Evolutionary conservation across 1,140 invertebrate species (phyloP).

Genomic region (Pogonomyrmex barbatus): DNA sequence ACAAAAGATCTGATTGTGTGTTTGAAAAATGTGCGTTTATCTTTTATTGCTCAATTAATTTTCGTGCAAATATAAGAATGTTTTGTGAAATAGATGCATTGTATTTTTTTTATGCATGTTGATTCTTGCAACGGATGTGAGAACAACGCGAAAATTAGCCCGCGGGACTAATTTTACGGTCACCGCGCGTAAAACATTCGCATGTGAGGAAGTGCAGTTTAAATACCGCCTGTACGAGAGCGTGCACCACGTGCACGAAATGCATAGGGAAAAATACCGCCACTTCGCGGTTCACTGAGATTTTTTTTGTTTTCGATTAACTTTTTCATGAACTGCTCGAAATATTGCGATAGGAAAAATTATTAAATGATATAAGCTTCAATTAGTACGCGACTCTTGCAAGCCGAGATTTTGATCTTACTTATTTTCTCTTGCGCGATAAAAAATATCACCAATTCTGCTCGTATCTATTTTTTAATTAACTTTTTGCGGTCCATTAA

Average conservation of each 20-base stretch:
- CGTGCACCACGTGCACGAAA: slow-evolving; percentile 49
- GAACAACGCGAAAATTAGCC: slow-evolving; percentile 70
- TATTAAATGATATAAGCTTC: neutral
- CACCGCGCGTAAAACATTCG: slow-evolving; percentile 35
- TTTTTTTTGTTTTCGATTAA: slow-evolving; percentile 64
- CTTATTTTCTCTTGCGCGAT: neutral
- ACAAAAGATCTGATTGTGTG: neutral
- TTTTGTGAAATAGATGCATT: neutral
- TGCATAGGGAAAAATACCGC: slow-evolving; percentile 59
- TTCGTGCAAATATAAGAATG: slow-evolving; percentile 19
- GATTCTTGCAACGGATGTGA: slow-evolving; percentile 20
- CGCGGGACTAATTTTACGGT: slow-evolving; percentile 69
- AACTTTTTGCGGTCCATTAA: slow-evolving; percentile 69
- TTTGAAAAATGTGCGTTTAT: neutral
- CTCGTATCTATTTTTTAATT: slow-evolving; percentile 69
- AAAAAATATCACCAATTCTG: slow-evolving; percentile 43
- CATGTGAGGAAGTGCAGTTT: slow-evolving; percentile 58
- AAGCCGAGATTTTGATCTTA: neutral
- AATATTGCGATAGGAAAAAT: neutral
- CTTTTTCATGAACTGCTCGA: slow-evolving; percentile 17
- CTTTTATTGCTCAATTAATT: neutral
- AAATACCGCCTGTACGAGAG: slow-evolving; percentile 51
- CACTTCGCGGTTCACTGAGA: slow-evolving; percentile 34
- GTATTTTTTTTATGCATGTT: slow-evolving; percentile 32
- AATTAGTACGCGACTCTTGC: slow-evolving; percentile 7